These are phyloP conservation scores for Dufourea novaeangliae DNA, from an alignment of 1,140 invertebrate species.

Conservation along the genomic window DNA sequence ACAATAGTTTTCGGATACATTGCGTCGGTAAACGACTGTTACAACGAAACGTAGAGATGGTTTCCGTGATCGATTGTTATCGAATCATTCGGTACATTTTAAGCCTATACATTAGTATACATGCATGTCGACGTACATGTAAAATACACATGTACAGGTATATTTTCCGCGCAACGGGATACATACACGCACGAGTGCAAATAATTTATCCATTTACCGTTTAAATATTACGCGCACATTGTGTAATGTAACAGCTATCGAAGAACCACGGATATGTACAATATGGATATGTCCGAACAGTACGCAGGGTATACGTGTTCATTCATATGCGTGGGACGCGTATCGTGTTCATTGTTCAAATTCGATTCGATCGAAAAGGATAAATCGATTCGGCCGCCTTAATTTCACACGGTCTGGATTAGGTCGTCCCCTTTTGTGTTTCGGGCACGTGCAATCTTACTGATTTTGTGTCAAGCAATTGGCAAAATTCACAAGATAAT, in stretches of 20 bases:
- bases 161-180: constrained; percentile 13
- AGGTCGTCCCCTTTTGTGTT: too few species aligned
- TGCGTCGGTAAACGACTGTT: background rate
- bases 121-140: too few species aligned
- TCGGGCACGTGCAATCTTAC: background rate
- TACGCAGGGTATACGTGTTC: constrained; percentile 1
- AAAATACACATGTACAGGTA: background rate
- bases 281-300: constrained; percentile 58
- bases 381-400: constrained; percentile 6
- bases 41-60: background rate
- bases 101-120: background rate
- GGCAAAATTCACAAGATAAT: background rate
- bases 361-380: constrained; percentile 30
- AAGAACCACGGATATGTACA: constrained; percentile 68
- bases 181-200: constrained; percentile 20
- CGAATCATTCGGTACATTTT: constrained; percentile 7
- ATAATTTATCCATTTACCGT: constrained; percentile 24
- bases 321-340: background rate
- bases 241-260: constrained; percentile 46
- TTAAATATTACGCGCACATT: constrained; percentile 36
- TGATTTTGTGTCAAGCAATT: background rate
- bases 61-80: background rate
- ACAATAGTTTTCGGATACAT: too few species aligned
- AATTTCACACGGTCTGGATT: background rate
- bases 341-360: background rate